Base-by-base conservation (phyloP, 2,888 invertebrate species). In the Phania funesta region DNA sequence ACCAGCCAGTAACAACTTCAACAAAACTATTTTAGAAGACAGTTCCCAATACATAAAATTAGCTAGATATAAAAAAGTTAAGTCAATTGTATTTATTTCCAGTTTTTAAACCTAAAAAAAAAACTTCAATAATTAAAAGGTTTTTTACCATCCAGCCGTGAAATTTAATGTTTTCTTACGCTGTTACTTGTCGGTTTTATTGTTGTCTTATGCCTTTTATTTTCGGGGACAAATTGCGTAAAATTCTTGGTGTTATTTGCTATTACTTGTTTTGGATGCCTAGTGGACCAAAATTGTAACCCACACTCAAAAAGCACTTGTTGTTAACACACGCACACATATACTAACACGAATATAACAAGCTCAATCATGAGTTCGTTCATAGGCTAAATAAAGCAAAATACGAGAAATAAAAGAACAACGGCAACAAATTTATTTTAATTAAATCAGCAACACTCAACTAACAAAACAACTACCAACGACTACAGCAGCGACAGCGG, bases 231-330 rank as follows among this genome's bases (percentile, higher is more conserved):
- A 65, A 82, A 82, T 75, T 82, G 82, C 82, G 74, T 78, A 64
- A 82, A 78, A 77, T 73, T 77, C 56, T 54, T 71, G 50, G 70
- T 64, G 35, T 71, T 38, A 71, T 32, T 65, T 22, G 6, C 7
- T 20, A 9, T 20, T 64, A 32, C 18, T 65, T 32, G n/a, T 50
- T 52, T 20, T 32, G n/a, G 2, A 32, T 70, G 62, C 62, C 70
- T 65, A 35, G 9, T 74, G 64, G 20, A 67, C 65, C 13, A 73
- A 60, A 58, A 77, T 58, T 64, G 77, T 74, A 78, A 22, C 74
- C 65, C 58, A 82, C 82, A 75, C 38, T 50, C 13, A 16, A 60
- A 48, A 58, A 58, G 73, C 82, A 78, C 78, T 82, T 75, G 82
- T 68, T 81, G 54, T 70, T 41, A 68, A 80, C 20, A 75, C 13